Evolutionary conservation across 2,888 invertebrate genomes (phyloP), one percentile per base, ranked within the genome.

Genomic region (Anarsia innoxiella): DNA sequence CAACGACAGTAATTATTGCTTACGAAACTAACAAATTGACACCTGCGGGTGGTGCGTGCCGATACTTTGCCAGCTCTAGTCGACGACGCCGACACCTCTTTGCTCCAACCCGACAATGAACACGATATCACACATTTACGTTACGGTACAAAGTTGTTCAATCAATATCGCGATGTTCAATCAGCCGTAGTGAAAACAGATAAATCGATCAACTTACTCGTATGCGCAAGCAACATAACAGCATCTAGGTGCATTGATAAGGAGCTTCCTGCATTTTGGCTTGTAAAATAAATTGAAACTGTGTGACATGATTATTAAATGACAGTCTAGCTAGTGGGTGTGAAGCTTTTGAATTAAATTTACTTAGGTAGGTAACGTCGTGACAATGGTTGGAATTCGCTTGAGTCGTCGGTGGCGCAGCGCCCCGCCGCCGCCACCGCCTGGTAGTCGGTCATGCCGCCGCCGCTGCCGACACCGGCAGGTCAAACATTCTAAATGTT

Each of bases 401-500:
- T 52, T 53, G 61, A 66, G 65, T 63, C 64, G 69, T 32, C 23
- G 9, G 31, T 10, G 11, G 12, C 8, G 23, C n/a, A n/a, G n/a
- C n/a, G n/a, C n/a, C n/a, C n/a, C n/a, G n/a, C n/a, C n/a, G n/a
- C n/a, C n/a, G n/a, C n/a, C n/a, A n/a, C n/a, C n/a, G 9, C 6
- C 10, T 16, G n/a, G 9, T 15, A 9, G 1, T n/a, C 1, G 15
- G 15, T 5, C n/a, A n/a, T 39, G 29, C n/a, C 19, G 23, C 37
- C 40, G 46, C 42, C 35, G 48, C 45, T 42, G 48, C 28, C 31
- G 38, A 26, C 32, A 27, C 48, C 49, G 12, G 62, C 69, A 71
- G 76, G 75, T 77, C 76, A 77, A 77, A 74, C 78, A 77, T 78
- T 78, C 77, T 78, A 78, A 77, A 70, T 69, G 69, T 65, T 67